Base-by-base conservation (phyloP, 2,888 invertebrate species). In the Azorinus chamasolen region DNA sequence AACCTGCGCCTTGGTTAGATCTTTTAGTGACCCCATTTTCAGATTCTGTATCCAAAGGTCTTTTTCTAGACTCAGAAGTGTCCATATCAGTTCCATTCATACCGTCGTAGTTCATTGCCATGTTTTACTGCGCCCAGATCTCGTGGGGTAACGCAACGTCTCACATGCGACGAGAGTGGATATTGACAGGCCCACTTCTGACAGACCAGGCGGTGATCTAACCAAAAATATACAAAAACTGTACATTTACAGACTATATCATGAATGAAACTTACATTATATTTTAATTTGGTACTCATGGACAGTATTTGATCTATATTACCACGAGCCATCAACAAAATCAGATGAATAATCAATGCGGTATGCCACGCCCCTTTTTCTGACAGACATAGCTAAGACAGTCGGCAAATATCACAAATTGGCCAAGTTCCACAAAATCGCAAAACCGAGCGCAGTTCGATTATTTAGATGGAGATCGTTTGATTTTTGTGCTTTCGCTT, bases 1-100 rank as follows among this genome's bases (percentile, higher is more conserved):
- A 86, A 92, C 92, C 91, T 89, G 87, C 89, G 82, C 92, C 92
- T 88, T 90, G 92, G 86, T 92, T 92, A 83, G 92, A 91, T 87
- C 91, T 83, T 84, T 92, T 92, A 81, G 90, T 90, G 85, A 90
- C 90, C 85, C 92, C 92, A 84, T 89, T 91, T 79, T 92, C 92
- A 82, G 87, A 85, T 84, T 92, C 92, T 75, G 89, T 91, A 86
- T 92, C 92, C 84, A 92, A 88, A 78, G 92, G 92, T 84, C 92
- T 87, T 91, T 92, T 92, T 82, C 92, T 87, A 77, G 92, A 92
- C 88, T 92, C 92, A 80, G 90, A 89, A 85, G 89, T 89, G 89
- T 90, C 90, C 90, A 90, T 90, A 80, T 89, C 90, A 84, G 87
- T 86, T 84, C 88, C 90, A 88, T 90, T 90, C 87, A 90, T 90